A percentile compares a stretch with the other conserved stretches of the same genome.
Evolutionary conservation across 2,888 invertebrate genomes (phyloP).

Genomic region (Gryllus longicercus): DNA sequence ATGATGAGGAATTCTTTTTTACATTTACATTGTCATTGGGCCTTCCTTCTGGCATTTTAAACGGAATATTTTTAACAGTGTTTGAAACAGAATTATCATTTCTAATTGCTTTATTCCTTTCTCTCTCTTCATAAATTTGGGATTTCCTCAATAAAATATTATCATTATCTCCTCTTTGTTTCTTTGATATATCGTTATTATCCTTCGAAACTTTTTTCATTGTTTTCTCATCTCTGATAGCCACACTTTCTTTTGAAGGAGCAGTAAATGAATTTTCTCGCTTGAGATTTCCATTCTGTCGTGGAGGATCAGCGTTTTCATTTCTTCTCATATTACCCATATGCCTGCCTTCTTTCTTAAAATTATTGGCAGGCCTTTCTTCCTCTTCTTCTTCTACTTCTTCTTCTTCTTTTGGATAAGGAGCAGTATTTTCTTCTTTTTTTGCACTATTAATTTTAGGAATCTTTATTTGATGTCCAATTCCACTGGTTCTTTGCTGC

Average conservation of each 20-base stretch:
- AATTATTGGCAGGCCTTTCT: no score
- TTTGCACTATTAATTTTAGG: not conserved
- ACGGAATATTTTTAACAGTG: not conserved
- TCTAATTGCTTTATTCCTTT: slow-evolving; percentile 41
- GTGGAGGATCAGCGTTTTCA: no score
- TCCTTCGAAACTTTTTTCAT: no score
- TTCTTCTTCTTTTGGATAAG: not conserved
- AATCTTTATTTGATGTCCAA: not conserved
- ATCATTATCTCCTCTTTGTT: no score
- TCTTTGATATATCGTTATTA: no score
- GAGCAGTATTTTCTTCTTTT: not conserved
- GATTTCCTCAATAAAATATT: no score
- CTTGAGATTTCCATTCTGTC: no score
- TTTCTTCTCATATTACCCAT: no score
- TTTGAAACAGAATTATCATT: not conserved
- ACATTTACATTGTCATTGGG: not conserved
- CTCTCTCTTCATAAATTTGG: slow-evolving; percentile 43
- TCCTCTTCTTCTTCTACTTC: slow-evolving; percentile 46
- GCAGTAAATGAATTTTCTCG: no score
- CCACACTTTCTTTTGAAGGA: no score
- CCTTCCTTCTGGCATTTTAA: slow-evolving; percentile 11
- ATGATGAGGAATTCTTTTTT: not conserved
- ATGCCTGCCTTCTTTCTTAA: no score
- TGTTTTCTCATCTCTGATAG: no score
- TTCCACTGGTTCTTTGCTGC: not conserved